Evolutionary conservation across 2,113 vertebrate species (phyloP).

Genomic region (Pan paniscus): DNA sequence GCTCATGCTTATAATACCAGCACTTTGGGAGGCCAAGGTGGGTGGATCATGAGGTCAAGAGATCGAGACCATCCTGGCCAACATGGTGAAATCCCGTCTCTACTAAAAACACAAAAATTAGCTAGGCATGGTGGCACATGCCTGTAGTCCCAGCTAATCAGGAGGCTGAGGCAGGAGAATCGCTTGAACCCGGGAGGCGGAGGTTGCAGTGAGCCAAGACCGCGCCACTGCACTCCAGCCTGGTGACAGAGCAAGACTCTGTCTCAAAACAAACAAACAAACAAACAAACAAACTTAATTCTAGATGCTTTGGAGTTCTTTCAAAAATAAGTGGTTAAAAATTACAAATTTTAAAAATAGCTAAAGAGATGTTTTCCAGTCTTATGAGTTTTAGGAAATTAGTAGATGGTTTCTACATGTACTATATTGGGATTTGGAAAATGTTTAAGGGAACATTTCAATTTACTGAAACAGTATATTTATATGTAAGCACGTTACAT

Average conservation of each 20-base stretch:
- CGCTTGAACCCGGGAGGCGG: fast-evolving
- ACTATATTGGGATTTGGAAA: neutral
- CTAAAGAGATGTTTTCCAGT: neutral
- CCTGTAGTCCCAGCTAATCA: too few species aligned
- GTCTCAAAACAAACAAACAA: neutral
- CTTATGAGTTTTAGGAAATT: neutral
- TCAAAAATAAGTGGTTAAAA: conserved; percentile 3
- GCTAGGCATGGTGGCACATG: too few species aligned
- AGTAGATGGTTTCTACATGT: neutral
- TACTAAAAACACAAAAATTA: too few species aligned
- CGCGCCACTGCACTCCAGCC: too few species aligned
- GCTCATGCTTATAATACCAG: too few species aligned
- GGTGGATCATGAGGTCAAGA: too few species aligned
- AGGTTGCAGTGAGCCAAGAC: too few species aligned
- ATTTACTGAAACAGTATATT: neutral
- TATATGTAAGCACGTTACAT: neutral
- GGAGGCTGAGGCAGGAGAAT: too few species aligned
- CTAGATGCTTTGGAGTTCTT: conserved; percentile 3
- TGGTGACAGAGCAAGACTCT: too few species aligned
- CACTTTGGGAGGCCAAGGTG: too few species aligned
- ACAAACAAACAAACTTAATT: neutral
- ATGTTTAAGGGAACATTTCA: neutral
- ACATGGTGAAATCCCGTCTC: too few species aligned
- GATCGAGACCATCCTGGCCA: too few species aligned
- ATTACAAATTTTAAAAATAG: neutral